Conservation (phyloP, 92 coral and sea anemone species). For the Metridium senile region DNA sequence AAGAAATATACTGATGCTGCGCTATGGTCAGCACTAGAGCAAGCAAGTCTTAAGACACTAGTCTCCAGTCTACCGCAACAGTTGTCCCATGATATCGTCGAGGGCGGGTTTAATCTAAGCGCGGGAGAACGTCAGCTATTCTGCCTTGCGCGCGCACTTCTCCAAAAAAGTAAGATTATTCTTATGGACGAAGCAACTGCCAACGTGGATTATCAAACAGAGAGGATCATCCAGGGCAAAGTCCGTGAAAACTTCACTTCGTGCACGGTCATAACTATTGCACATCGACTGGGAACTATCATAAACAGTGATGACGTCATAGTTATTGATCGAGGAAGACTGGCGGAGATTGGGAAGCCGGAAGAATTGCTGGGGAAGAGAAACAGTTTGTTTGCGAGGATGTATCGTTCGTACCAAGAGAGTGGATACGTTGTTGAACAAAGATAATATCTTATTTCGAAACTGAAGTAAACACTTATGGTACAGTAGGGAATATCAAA, state of each 20-base stretch:
- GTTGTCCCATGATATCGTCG: slow-evolving; percentile 27
- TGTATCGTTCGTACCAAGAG: slow-evolving; percentile 49
- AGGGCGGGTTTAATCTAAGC: slow-evolving; percentile 40
- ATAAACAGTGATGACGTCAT: slow-evolving; percentile 38
- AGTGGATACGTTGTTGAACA: slow-evolving; percentile 13
- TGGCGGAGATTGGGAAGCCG: slow-evolving; percentile 42
- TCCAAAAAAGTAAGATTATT: slow-evolving; percentile 35
- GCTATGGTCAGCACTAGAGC: slow-evolving; percentile 47
- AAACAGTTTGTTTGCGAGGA: slow-evolving; percentile 31
- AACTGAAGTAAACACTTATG: no score
- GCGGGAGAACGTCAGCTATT: slow-evolving; percentile 48
- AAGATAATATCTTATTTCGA: no score
- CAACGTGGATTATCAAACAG: slow-evolving; percentile 43
- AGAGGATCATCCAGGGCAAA: slow-evolving; percentile 42
- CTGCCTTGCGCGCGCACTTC: slow-evolving; percentile 45
- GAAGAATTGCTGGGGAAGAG: slow-evolving; percentile 18
- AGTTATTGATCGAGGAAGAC: slow-evolving; percentile 36
- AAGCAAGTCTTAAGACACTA: slow-evolving; percentile 39
- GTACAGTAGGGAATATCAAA: no score
- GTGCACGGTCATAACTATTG: slow-evolving; percentile 39
- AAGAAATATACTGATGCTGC: slow-evolving; percentile 29
- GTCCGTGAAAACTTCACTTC: slow-evolving; percentile 33
- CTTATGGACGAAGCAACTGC: slow-evolving; percentile 50
- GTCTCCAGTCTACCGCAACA: slow-evolving; percentile 37
- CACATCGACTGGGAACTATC: slow-evolving; percentile 47